Conservation (phyloP, 2,888 invertebrate species). For the Watsonalla cultraria region DNA sequence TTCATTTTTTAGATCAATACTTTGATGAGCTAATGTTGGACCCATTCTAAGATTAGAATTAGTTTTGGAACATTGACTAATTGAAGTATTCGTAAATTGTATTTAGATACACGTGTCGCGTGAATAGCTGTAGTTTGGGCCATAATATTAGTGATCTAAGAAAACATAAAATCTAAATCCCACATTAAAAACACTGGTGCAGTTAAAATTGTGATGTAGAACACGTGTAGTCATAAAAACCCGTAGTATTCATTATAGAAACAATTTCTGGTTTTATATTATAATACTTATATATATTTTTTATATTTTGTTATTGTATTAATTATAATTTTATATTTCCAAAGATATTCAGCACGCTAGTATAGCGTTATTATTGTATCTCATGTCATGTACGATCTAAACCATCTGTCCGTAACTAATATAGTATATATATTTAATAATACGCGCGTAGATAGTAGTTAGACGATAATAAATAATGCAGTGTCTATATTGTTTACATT, state of each 20-base stretch:
- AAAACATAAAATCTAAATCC: background rate
- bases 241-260: constrained; percentile 1
- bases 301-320: constrained; percentile 17
- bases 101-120: background rate
- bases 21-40: no score
- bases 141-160: constrained; percentile 26
- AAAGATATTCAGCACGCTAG: constrained; percentile 35
- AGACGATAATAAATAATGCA: constrained; percentile 28
- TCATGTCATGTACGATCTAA: constrained; percentile 4
- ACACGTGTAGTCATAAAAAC: background rate
- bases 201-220: constrained; percentile 1
- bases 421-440: constrained; percentile 23
- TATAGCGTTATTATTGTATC: constrained; percentile 24
- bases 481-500: constrained; percentile 31
- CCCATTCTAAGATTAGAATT: background rate
- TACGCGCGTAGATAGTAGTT: constrained; percentile 26
- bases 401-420: constrained; percentile 8
- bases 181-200: background rate
- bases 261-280: constrained; percentile 15
- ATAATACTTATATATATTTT: background rate
- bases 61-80: background rate
- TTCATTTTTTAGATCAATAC: no score
- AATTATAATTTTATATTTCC: constrained; percentile 41
- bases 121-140: constrained; percentile 18
- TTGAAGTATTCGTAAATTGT: background rate